Base-by-base conservation (phyloP, 1,140 invertebrate genomes). In the Xylocopa sonorina region DNA sequence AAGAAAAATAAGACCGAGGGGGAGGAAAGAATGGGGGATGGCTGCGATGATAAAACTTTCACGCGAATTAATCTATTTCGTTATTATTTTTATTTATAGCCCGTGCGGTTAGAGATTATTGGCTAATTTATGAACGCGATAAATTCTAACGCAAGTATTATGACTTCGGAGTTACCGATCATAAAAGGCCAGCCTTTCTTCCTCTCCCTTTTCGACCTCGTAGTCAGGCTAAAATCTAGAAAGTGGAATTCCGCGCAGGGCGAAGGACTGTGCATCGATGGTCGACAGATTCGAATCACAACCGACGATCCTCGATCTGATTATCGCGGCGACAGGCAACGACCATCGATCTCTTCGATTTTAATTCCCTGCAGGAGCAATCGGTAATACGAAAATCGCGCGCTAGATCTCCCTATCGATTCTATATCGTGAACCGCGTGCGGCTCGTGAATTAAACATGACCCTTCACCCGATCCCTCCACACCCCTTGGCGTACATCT, bases 381-480 rank as follows among this genome's bases (percentile, higher is more conserved):
- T 69, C 57, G 48, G 55, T 58, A n/a, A 1, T 21, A 58, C 57
- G 6, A 48, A 58, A 68, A 57, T 57, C 53, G 41, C 18, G n/a
- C 29, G 58, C n/a, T 67, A 43, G 29, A 38, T 57, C n/a, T 32
- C 12, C 12, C 34, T 62, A 77, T 69, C 69, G 69, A 73, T 78
- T 24, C 34, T 18, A 46, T 41, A 43, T 55, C 58, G 24, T 27
- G 46, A 46, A 32, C n/a, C 12, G 41, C 55, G 51, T 46, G 64
- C 41, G 21, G 38, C 27, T 78, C 67, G n/a, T 78, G 69, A 78
- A 73, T 78, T 78, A 78, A 46, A 78, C 77, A 73, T 78, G 58
- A 73, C 38, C 58, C 58, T 41, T 78, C 64, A 63, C 48, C 62
- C 50, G 18, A 76, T 41, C 55, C 43, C 55, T 53, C 73, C 68